phyloP scores from a whole-genome alignment of 2,888 invertebrate species.

The Erpobdella octoculata region DNA sequence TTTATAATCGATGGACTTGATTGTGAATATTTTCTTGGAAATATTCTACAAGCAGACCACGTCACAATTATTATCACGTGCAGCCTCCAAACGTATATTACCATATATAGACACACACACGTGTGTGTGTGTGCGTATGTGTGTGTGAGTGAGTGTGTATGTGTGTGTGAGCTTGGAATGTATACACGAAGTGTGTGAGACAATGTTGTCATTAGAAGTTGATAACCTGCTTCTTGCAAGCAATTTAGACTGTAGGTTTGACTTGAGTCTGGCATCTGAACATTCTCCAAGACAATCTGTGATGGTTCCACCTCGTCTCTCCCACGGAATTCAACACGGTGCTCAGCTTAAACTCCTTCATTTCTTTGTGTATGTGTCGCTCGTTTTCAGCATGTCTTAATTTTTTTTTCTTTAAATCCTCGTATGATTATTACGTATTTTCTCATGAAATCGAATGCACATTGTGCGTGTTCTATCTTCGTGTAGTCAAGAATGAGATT shows the following conservation, averaged over 20 bases:
- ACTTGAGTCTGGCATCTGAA: not conserved
- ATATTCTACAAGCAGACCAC: too few species aligned
- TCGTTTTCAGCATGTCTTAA: not conserved
- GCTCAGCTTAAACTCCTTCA: conserved; percentile 6
- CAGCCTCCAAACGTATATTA: too few species aligned
- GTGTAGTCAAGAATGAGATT: too few species aligned
- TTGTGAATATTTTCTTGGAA: conserved; percentile 8
- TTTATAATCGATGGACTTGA: not conserved
- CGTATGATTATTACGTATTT: too few species aligned
- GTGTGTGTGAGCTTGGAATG: too few species aligned
- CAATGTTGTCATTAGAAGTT: not conserved
- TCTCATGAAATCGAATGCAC: too few species aligned
- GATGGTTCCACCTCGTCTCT: conserved; percentile 6
- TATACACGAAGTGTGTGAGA: not conserved
- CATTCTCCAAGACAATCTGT: conserved; percentile 5
- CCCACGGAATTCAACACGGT: not conserved
- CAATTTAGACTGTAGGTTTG: too few species aligned
- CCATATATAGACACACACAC: too few species aligned
- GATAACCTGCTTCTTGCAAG: not conserved
- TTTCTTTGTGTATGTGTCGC: not conserved
- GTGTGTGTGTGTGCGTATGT: too few species aligned
- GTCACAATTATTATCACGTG: too few species aligned
- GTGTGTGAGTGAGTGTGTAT: too few species aligned
- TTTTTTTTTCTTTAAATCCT: too few species aligned
- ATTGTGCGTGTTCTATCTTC: not conserved